Base-by-base conservation (phyloP, 2,113 vertebrate genomes). In the Neotoma lepida region DNA sequence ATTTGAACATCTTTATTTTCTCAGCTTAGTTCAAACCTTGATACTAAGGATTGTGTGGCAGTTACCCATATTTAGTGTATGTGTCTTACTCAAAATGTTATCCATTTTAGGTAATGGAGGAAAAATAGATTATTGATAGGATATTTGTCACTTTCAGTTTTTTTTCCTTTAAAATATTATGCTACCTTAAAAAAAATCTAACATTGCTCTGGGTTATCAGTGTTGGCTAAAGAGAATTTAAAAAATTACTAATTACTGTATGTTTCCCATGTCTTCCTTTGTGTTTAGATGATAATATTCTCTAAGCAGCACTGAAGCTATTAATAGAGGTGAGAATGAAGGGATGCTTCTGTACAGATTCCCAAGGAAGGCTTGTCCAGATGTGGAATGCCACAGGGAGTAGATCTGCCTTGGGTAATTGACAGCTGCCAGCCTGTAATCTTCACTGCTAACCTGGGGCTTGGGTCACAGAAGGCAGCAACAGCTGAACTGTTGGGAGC, bases 361-460 rank as follows among this genome's bases (percentile, higher is more conserved):
- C 63, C 78, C 70, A 6, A 22, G 80, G 81, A 91, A 71, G 88
- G 41, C 61, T 70, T 24, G 73, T 90, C 89, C 95, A 96, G 96
- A 96, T 96, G 96, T 94, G 51, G 39, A 24, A 20, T 88, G 58
- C 94, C 84, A 7, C 1, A 28, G 96, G 70, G 71, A 92, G 58
- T 46, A 46, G 13, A 26, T 86, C 82, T 91, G 86, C 63, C 84
- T 96, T 78, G 82, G 68, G 68, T 94, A 85, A 96, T 66, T 90
- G 95, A 90, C 93, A 97, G 90, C 81, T 88, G 94, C 54, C 90
- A 90, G 88, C 70, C 66, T 94, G 64, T 73, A 73, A 91, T 93
- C 84, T 76, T 95, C 70, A 70, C 44, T 94, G 94, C 85, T 91
- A 51, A 91, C 82, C 17, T 90, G 93, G 49, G 22, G 13, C 70